A percentile compares a stretch with the other conserved stretches of the same genome.
Conservation (phyloP, 2,888 invertebrate species). For the Trichogramma dendrolimi region DNA sequence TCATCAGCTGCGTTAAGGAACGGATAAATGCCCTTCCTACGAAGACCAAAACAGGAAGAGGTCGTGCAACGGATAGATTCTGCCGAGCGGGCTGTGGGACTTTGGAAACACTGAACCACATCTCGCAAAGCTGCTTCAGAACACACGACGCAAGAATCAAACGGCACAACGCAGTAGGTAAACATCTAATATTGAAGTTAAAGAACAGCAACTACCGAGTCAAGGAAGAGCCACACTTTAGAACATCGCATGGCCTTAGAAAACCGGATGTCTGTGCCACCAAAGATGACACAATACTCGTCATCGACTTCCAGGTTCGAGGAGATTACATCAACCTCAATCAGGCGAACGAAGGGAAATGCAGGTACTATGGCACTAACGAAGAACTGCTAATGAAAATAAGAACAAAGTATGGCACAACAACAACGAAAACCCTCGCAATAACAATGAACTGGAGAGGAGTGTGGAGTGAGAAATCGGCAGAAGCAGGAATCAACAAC, state of each 20-base stretch:
- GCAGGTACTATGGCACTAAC: background rate
- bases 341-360: background rate
- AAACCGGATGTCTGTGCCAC: slow-evolving; percentile 42
- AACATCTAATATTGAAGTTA: slow-evolving; percentile 20
- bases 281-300: slow-evolving; percentile 30
- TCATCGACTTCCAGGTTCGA: slow-evolving; percentile 37
- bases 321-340: background rate
- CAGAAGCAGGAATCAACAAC: background rate
- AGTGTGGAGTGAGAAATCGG: slow-evolving; percentile 26
- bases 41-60: slow-evolving; percentile 9
- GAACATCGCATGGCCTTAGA: slow-evolving; percentile 33
- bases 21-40: slow-evolving; percentile 23
- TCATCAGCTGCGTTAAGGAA: slow-evolving; percentile 6
- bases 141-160: slow-evolving; percentile 39
- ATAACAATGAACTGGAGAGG: slow-evolving; percentile 27
- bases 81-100: slow-evolving; percentile 22
- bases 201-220: background rate
- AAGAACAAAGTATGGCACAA: slow-evolving; percentile 35
- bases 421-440: slow-evolving; percentile 19
- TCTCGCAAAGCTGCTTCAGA: slow-evolving; percentile 20
- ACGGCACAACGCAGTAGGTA: slow-evolving; percentile 39
- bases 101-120: slow-evolving; percentile 21
- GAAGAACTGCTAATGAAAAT: slow-evolving; percentile 16
- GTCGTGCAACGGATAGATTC: background rate
- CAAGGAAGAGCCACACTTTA: slow-evolving; percentile 14